Percentiles rank a stretch among this genome's conserved stretches.
Evolutionary conservation across 2,113 vertebrate genomes (phyloP).

Genomic region (Thunnus thynnus): DNA sequence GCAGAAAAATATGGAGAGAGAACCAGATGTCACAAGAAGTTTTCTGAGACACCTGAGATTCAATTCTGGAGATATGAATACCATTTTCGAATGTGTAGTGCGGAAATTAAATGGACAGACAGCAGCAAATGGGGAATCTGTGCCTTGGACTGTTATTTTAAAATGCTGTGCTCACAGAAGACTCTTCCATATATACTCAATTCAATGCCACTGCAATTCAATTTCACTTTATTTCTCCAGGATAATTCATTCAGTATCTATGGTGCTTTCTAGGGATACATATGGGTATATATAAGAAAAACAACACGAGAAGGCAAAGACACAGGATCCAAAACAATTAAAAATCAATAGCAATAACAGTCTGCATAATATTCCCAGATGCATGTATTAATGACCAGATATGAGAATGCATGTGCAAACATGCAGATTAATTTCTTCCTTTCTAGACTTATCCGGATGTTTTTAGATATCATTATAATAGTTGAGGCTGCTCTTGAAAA

Average conservation of each 20-base stretch:
- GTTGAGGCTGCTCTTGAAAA: not conserved
- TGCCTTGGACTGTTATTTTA: conserved; percentile 58
- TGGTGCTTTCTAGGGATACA: conserved; percentile 3
- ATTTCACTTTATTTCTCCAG: conserved; percentile 60
- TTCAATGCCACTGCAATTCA: conserved; percentile 62
- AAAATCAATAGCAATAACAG: conserved; percentile 29
- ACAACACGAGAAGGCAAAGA: conserved; percentile 10
- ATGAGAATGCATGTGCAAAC: not conserved
- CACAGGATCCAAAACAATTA: conserved; percentile 5
- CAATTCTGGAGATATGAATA: conserved; percentile 81
- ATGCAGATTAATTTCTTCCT: not conserved
- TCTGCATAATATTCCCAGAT: not conserved
- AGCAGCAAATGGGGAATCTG: conserved; percentile 56
- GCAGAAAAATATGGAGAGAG: conserved; percentile 59
- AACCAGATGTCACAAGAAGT: conserved; percentile 68
- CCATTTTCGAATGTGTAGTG: conserved; percentile 66
- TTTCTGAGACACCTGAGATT: conserved; percentile 75
- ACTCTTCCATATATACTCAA: conserved; percentile 41
- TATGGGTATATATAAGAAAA: conserved; percentile 21
- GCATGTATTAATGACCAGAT: not conserved
- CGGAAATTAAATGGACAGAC: conserved; percentile 71
- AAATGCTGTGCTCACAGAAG: conserved; percentile 43
- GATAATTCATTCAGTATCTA: conserved; percentile 46
- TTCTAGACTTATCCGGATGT: not conserved
- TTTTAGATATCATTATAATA: not conserved